Evolutionary conservation across 1,140 invertebrate species (phyloP).

Genomic region (Brachionus asplanchnoidis): DNA sequence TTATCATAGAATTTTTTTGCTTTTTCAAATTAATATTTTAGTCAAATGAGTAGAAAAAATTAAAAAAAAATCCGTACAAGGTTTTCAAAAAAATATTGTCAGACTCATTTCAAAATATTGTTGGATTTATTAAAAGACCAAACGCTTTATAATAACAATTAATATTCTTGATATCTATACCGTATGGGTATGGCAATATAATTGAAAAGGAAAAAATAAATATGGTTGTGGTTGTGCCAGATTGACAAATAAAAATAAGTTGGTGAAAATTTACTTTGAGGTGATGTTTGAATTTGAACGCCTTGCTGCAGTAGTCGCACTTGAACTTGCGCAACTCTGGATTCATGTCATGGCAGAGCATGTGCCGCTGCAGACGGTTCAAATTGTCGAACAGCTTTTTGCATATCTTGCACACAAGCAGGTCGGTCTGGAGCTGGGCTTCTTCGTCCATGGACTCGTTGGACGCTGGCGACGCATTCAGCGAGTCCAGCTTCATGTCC

Average conservation of each 20-base stretch:
- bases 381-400: slow-evolving; percentile 94
- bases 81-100: too few relatives aligned
- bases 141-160: too few relatives aligned
- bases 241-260: too few relatives aligned
- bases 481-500: not conserved
- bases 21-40: too few relatives aligned
- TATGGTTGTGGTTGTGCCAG: not conserved
- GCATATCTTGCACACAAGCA: slow-evolving; percentile 75
- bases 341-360: slow-evolving; percentile 94
- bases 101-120: too few relatives aligned
- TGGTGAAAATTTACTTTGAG: slow-evolving; percentile 63
- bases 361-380: slow-evolving; percentile 87
- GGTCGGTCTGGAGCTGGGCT: not conserved
- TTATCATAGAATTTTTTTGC: too few relatives aligned
- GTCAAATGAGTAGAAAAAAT: not conserved
- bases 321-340: slow-evolving; percentile 91
- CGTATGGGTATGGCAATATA: too few relatives aligned
- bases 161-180: too few relatives aligned
- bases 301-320: slow-evolving; percentile 94
- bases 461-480: not conserved
- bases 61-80: too few relatives aligned
- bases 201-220: too few relatives aligned
- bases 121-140: too few relatives aligned
- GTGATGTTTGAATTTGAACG: slow-evolving; percentile 98
- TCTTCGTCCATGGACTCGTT: not conserved